Evolutionary conservation across 2,113 vertebrate genomes (phyloP).

Genomic region (Prionailurus bengalensis): DNA sequence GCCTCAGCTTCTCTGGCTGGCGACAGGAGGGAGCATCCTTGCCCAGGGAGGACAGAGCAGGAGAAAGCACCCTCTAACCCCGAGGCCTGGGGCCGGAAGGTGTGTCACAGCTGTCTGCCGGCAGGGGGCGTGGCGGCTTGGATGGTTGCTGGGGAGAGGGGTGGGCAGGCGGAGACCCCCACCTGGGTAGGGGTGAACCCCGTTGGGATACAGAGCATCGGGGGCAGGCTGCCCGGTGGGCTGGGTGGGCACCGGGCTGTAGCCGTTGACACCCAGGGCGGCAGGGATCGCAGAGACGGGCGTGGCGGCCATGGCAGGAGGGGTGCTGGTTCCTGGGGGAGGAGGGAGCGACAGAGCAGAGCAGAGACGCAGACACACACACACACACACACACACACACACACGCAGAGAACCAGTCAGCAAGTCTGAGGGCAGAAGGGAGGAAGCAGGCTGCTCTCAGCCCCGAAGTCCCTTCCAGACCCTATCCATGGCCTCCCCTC

Average conservation of each 20-base stretch:
- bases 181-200: slow-evolving; percentile 95
- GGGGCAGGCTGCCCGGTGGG: slow-evolving; percentile 92
- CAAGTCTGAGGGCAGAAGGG: background rate
- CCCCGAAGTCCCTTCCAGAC: background rate
- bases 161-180: background rate
- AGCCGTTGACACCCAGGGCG: slow-evolving; percentile 92
- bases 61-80: background rate
- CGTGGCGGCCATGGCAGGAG: slow-evolving; percentile 93
- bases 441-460: background rate
- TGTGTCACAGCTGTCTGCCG: background rate
- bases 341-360: slow-evolving; percentile 38
- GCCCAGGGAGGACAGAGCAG: background rate
- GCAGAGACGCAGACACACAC: background rate
- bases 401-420: slow-evolving; percentile 23
- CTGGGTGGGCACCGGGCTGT: slow-evolving; percentile 90
- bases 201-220: slow-evolving; percentile 93
- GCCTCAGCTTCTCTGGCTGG: background rate
- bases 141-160: background rate
- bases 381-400: background rate
- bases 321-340: slow-evolving; percentile 92
- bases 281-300: slow-evolving; percentile 93
- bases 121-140: background rate
- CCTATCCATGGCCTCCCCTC: fast-evolving
- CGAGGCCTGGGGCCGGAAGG: background rate
- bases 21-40: background rate